Conservation (phyloP, 1,140 invertebrate genomes). For the Antheraea mylitta region DNA sequence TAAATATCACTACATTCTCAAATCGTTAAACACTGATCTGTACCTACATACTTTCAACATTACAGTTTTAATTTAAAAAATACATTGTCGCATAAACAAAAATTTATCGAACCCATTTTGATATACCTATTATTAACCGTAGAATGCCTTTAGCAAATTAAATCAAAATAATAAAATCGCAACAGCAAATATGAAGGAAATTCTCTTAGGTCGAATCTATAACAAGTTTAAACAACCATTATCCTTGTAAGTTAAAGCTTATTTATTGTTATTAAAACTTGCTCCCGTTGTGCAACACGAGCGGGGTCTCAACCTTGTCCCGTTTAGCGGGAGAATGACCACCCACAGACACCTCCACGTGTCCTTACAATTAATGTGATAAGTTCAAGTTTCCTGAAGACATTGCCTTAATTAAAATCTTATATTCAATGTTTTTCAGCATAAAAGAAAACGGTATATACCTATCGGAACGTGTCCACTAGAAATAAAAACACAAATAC, state of each 20-base stretch:
- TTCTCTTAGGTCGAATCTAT: not conserved
- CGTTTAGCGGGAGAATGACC: conserved; percentile 6
- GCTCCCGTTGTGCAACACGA: conserved; percentile 1
- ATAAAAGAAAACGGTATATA: too few relatives aligned
- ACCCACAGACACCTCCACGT: conserved; percentile 7
- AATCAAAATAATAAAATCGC: not conserved
- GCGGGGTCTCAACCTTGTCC: conserved; percentile 5
- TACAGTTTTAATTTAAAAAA: too few relatives aligned
- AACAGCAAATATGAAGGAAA: not conserved
- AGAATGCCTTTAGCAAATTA: not conserved
- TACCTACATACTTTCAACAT: too few relatives aligned
- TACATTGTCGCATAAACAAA: too few relatives aligned
- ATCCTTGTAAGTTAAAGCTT: conserved; percentile 6
- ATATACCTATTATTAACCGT: too few relatives aligned
- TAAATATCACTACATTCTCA: too few relatives aligned
- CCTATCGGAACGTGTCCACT: too few relatives aligned
- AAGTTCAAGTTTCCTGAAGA: not conserved
- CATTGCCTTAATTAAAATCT: not conserved
- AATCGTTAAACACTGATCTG: too few relatives aligned
- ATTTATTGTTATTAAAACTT: conserved; percentile 16
- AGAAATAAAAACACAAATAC: too few relatives aligned
- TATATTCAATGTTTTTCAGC: too few relatives aligned
- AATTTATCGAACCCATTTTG: too few relatives aligned
- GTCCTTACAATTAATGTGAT: not conserved
- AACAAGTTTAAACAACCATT: not conserved